Percentiles rank a stretch among this genome's conserved stretches.
These are phyloP conservation scores for Euwallacea fornicatus DNA, from an alignment of 1,140 invertebrate species.

Conservation along the genomic window DNA sequence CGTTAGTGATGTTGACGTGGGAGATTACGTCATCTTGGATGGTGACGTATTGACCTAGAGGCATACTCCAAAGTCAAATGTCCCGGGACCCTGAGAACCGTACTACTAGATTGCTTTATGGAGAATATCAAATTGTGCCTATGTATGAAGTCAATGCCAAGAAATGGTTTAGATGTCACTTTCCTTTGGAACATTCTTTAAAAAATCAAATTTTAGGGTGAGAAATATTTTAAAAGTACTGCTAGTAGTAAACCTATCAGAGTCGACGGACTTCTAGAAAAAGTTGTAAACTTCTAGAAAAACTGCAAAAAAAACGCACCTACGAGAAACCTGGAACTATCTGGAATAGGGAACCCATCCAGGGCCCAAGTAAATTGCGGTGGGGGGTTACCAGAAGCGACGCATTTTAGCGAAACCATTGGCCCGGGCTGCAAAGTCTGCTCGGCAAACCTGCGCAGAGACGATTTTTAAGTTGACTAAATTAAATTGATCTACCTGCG, in stretches of 20 bases:
- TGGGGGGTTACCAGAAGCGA: conserved; percentile 86
- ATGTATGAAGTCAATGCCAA: no score
- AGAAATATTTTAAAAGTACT: no score
- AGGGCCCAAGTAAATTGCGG: conserved; percentile 87
- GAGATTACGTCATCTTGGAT: conserved; percentile 91
- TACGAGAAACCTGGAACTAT: conserved; percentile 76
- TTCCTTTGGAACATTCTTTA: no score
- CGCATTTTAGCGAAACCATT: conserved; percentile 85
- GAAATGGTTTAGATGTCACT: no score
- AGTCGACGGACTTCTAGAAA: no score
- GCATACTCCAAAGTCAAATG: no score
- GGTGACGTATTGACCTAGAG: conserved; percentile 75
- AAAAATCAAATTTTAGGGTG: no score
- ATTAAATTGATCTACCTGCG: no score
- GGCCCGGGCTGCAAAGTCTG: conserved; percentile 87
- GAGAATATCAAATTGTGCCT: no score
- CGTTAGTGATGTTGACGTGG: conserved; percentile 89
- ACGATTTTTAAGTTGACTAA: neutral
- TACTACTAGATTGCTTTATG: no score
- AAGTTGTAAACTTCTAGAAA: neutral
- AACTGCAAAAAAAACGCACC: conserved; percentile 53
- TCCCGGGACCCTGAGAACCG: no score
- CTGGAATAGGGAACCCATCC: conserved; percentile 81
- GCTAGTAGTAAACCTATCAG: no score
- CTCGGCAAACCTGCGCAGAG: conserved; percentile 68